These are phyloP conservation scores for Oryzias melastigma DNA, from an alignment of 2,113 vertebrate species.

Conservation along the genomic window DNA sequence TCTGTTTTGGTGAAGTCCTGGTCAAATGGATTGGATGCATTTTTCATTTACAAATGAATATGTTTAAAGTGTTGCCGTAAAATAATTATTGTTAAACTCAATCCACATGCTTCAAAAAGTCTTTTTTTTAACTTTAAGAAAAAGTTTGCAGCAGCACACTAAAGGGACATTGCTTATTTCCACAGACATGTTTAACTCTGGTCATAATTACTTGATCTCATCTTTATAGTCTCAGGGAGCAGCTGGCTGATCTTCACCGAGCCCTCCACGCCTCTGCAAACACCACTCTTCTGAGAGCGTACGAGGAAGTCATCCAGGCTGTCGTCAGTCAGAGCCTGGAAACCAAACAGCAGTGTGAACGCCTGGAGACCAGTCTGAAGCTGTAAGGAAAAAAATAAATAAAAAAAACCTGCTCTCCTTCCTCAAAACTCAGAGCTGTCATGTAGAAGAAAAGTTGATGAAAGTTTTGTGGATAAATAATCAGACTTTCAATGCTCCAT, in stretches of 20 bases:
- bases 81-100: too few species aligned
- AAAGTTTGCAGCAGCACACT: too few species aligned
- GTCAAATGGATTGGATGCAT: too few species aligned
- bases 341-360: conserved; percentile 65
- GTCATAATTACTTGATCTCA: conserved; percentile 8
- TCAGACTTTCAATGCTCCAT: too few species aligned
- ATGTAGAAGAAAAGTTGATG: not conserved
- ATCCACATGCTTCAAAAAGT: too few species aligned
- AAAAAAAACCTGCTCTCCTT: not conserved
- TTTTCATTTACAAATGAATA: too few species aligned
- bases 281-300: conserved; percentile 65
- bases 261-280: conserved; percentile 65
- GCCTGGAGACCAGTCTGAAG: conserved; percentile 72
- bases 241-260: conserved; percentile 71
- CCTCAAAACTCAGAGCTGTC: not conserved
- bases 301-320: conserved; percentile 69
- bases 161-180: not conserved
- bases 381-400: conserved; percentile 59
- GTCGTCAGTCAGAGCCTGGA: conserved; percentile 67
- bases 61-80: too few species aligned
- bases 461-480: too few species aligned
- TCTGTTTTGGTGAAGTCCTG: too few species aligned
- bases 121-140: too few species aligned
- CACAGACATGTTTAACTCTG: not conserved
- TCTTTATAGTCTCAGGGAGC: conserved; percentile 64